A percentile compares a stretch with the other conserved stretches of the same genome.
These are phyloP conservation scores for Syngnathus floridae DNA, from an alignment of 2,113 vertebrate species.

Conservation along the genomic window DNA sequence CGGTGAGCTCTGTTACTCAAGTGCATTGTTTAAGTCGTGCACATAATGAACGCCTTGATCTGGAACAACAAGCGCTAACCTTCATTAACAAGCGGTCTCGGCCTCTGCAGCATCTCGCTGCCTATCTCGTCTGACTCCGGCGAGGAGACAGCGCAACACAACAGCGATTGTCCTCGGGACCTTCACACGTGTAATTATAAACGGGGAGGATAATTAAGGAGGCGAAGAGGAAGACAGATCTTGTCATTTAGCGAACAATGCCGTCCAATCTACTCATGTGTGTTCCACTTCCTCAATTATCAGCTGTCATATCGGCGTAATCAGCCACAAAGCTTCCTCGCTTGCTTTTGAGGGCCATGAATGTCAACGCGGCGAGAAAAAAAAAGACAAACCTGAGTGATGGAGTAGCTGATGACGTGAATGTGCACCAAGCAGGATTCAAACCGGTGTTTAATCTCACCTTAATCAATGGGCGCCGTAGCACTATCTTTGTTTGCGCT, in stretches of 20 bases:
- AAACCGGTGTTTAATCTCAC: slow-evolving; percentile 17
- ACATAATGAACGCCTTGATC: slow-evolving; percentile 26
- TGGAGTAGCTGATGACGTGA: slow-evolving; percentile 44
- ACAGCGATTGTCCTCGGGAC: slow-evolving; percentile 58
- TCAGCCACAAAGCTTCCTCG: slow-evolving; percentile 41
- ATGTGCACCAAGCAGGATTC: slow-evolving; percentile 24
- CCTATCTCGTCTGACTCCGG: slow-evolving; percentile 44
- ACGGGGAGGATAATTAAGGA: slow-evolving; percentile 64
- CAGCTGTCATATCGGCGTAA: slow-evolving; percentile 59
- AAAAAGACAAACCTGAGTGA: slow-evolving; percentile 39
- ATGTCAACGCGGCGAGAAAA: slow-evolving; percentile 40
- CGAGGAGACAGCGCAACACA: slow-evolving; percentile 43
- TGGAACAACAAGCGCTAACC: slow-evolving; percentile 30
- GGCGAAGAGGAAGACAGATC: slow-evolving; percentile 58
- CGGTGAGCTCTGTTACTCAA: slow-evolving; percentile 8
- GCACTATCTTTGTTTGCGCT: neutral
- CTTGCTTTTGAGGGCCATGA: slow-evolving; percentile 31
- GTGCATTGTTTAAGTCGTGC: slow-evolving; percentile 24
- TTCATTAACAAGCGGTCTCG: slow-evolving; percentile 36
- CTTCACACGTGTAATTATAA: slow-evolving; percentile 67
- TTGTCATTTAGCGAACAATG: slow-evolving; percentile 64
- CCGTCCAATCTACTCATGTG: slow-evolving; percentile 56
- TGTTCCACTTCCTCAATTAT: slow-evolving; percentile 53
- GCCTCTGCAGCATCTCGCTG: slow-evolving; percentile 22
- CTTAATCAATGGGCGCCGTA: slow-evolving; percentile 3